Conservation (phyloP, 1,140 invertebrate genomes). For the Ectropis grisescens region DNA sequence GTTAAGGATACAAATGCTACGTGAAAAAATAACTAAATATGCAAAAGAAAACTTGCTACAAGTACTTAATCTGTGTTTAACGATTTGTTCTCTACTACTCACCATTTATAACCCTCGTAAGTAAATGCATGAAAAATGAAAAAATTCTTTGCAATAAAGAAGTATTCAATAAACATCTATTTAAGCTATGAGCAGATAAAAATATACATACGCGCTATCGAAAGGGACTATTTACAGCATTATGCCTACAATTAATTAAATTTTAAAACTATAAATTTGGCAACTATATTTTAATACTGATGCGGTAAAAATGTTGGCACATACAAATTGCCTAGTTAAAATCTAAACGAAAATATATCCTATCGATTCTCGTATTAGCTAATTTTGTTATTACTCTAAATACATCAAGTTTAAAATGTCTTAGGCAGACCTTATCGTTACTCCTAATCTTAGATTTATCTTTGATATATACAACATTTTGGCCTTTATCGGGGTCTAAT, state of each 20-base stretch:
- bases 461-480: slow-evolving; percentile 46
- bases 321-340: slow-evolving; percentile 43
- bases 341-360: slow-evolving; percentile 50
- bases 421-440: slow-evolving; percentile 50
- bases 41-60: too few species aligned
- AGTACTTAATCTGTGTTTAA: too few species aligned
- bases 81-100: too few species aligned
- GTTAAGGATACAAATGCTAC: not conserved
- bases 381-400: slow-evolving; percentile 52
- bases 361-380: too few species aligned
- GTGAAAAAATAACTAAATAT: too few species aligned
- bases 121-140: slow-evolving; percentile 68
- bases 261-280: slow-evolving; percentile 49
- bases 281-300: slow-evolving; percentile 69
- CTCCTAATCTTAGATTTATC: slow-evolving; percentile 29
- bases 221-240: slow-evolving; percentile 54
- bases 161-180: slow-evolving; percentile 24
- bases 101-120: slow-evolving; percentile 47
- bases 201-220: too few species aligned
- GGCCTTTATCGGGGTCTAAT: slow-evolving; percentile 27
- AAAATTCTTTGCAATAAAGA: slow-evolving; percentile 15
- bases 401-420: slow-evolving; percentile 66
- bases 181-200: slow-evolving; percentile 29
- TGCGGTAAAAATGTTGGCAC: slow-evolving; percentile 71
- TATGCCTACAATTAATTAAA: slow-evolving; percentile 42